A percentile compares a stretch with the other conserved stretches of the same genome.
Evolutionary conservation across 2,797 vertebrate genomes (phyloP).

Genomic region (Pteropus rufus): DNA sequence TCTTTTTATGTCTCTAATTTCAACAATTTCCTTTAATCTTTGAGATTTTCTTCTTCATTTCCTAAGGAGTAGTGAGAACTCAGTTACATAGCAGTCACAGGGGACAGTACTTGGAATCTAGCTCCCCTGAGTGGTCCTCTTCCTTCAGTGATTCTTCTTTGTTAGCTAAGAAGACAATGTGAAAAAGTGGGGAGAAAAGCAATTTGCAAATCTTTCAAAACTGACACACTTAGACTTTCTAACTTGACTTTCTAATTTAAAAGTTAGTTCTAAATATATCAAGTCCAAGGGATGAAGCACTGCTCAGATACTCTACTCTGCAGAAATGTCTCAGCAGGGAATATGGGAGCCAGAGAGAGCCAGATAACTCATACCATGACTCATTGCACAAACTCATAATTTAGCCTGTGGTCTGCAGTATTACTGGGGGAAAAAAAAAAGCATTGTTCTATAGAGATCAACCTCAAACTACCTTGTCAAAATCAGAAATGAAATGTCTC

Average conservation of each 20-base stretch:
- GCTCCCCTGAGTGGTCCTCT: not conserved
- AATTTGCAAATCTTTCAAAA: conserved; percentile 17
- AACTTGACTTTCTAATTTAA: conserved; percentile 4
- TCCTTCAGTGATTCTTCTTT: not conserved
- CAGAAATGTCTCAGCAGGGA: not conserved
- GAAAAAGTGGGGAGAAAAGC: not conserved
- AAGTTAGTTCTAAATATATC: not conserved
- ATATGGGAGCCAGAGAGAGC: too few relatives aligned
- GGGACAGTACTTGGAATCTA: not conserved
- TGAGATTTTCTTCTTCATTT: not conserved
- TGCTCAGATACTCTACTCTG: not conserved
- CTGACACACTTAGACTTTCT: not conserved
- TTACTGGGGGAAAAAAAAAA: not conserved
- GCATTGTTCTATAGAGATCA: not conserved
- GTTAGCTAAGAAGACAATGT: not conserved
- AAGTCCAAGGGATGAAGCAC: not conserved
- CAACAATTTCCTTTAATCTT: conserved; percentile 1
- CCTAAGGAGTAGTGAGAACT: not conserved
- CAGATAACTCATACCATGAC: not conserved
- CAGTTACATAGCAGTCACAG: not conserved
- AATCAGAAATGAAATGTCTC: not conserved
- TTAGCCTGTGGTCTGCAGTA: not conserved
- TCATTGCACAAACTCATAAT: not conserved
- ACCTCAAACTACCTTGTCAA: not conserved
- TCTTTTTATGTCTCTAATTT: not conserved